Evolutionary conservation across 2,113 vertebrate species (phyloP).

Genomic region (Typhlomys cinereus): DNA sequence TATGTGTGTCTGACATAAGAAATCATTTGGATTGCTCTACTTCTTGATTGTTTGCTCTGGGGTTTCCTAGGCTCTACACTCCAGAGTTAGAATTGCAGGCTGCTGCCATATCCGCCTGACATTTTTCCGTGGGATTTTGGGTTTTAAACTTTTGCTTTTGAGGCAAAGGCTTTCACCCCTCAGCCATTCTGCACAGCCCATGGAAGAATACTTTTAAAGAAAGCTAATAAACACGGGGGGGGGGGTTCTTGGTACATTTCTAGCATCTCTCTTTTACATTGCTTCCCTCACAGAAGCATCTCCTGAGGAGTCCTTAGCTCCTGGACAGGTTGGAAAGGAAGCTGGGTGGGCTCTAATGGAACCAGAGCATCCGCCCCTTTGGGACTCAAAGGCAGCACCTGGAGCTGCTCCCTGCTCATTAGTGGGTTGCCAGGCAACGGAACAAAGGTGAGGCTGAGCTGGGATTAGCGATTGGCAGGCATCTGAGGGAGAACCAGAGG

Average conservation of each 20-base stretch:
- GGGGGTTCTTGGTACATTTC: background rate
- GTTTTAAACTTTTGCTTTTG: too few relatives aligned
- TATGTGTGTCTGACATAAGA: too few relatives aligned
- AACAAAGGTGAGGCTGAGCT: slow-evolving; percentile 55
- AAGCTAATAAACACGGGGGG: background rate
- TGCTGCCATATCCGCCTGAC: too few relatives aligned
- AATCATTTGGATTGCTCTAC: too few relatives aligned
- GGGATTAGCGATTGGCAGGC: slow-evolving; percentile 41
- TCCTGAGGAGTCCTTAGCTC: background rate
- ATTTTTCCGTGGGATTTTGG: too few relatives aligned
- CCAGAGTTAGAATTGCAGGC: too few relatives aligned
- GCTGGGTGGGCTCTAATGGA: background rate
- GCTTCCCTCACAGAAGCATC: background rate
- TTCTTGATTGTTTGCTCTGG: too few relatives aligned
- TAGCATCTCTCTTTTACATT: background rate
- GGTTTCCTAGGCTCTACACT: too few relatives aligned
- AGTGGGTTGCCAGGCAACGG: slow-evolving; percentile 65
- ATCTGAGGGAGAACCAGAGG: background rate
- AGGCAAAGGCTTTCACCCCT: too few relatives aligned
- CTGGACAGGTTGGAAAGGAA: slow-evolving; percentile 17
- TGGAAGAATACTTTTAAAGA: background rate
- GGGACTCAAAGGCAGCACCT: slow-evolving; percentile 67
- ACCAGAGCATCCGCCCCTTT: background rate
- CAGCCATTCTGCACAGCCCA: too few relatives aligned
- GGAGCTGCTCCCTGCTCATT: background rate